Evolutionary conservation across 2,797 vertebrate genomes (phyloP).

Genomic region (Pseudochirops cupreus): DNA sequence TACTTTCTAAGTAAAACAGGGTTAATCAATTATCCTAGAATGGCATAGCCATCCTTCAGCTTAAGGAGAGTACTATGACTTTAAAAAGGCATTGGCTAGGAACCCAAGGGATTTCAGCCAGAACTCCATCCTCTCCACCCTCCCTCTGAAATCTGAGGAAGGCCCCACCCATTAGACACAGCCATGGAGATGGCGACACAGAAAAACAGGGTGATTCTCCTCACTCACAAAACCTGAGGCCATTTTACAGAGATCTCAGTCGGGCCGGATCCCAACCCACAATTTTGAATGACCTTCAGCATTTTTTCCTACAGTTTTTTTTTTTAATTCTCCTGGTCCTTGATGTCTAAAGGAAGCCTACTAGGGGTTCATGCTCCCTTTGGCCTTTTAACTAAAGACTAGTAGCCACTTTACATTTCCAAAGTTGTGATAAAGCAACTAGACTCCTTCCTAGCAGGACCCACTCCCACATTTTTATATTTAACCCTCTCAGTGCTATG

Average conservation of each 20-base stretch:
- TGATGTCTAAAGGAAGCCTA: not conserved
- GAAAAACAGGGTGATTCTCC: slow-evolving; percentile 52
- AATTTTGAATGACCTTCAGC: slow-evolving; percentile 41
- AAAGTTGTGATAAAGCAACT: slow-evolving; percentile 38
- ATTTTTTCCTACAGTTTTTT: not conserved
- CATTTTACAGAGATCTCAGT: slow-evolving; percentile 57
- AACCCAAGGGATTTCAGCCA: slow-evolving; percentile 59
- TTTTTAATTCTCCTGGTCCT: not conserved
- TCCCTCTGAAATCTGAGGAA: slow-evolving; percentile 75
- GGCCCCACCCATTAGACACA: slow-evolving; percentile 72
- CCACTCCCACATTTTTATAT: slow-evolving; percentile 27
- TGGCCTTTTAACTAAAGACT: slow-evolving; percentile 23
- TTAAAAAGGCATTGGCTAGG: slow-evolving; percentile 67
- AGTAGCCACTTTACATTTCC: slow-evolving; percentile 49
- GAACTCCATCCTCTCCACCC: slow-evolving; percentile 67
- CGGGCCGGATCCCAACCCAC: not conserved
- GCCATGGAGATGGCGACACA: slow-evolving; percentile 76
- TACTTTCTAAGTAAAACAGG: not conserved
- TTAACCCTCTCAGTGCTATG: slow-evolving; percentile 33
- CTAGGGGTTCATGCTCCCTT: not conserved
- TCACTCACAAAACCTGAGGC: slow-evolving; percentile 48
- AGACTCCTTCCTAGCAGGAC: slow-evolving; percentile 24
- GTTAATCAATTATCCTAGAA: slow-evolving; percentile 28
- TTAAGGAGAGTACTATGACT: slow-evolving; percentile 57
- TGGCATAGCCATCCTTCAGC: not conserved